A percentile compares a stretch with the other conserved stretches of the same genome.
Evolutionary conservation across 2,113 vertebrate genomes (phyloP).

Genomic region (Progne subis): DNA sequence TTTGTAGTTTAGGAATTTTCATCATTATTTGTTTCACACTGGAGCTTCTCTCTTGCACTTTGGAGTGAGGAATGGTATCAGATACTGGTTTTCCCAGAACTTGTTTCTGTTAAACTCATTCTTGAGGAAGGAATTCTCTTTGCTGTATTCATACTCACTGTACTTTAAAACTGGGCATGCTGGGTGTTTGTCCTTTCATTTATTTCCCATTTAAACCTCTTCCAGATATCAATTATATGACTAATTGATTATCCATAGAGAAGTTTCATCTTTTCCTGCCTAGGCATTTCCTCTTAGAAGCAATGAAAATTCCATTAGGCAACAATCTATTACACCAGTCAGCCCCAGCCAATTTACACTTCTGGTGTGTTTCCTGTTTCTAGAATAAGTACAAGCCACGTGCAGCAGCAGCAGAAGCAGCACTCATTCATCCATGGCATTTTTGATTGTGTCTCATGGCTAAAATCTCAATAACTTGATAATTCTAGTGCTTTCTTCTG

Average conservation of each 20-base stretch:
- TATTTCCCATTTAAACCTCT: neutral
- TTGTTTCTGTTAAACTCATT: neutral
- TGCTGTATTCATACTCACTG: neutral
- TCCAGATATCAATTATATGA: constrained; percentile 1
- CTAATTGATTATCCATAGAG: constrained; percentile 1
- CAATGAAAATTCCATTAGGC: neutral
- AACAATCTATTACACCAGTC: neutral
- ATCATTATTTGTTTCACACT: neutral
- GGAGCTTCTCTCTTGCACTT: neutral
- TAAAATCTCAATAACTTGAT: neutral
- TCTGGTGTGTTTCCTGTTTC: neutral
- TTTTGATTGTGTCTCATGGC: neutral
- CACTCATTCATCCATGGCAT: neutral
- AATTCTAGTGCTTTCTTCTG: neutral
- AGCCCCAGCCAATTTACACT: neutral
- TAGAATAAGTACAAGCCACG: neutral
- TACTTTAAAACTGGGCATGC: neutral
- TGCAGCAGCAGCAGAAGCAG: neutral
- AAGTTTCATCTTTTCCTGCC: constrained; percentile 3
- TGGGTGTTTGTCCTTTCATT: neutral
- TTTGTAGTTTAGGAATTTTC: neutral
- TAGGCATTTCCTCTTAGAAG: constrained; percentile 1
- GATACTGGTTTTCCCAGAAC: neutral
- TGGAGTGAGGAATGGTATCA: neutral
- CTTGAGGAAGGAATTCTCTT: neutral